These are phyloP conservation scores for Ylistrum balloti DNA, from an alignment of 1,140 invertebrate species.

Conservation along the genomic window DNA sequence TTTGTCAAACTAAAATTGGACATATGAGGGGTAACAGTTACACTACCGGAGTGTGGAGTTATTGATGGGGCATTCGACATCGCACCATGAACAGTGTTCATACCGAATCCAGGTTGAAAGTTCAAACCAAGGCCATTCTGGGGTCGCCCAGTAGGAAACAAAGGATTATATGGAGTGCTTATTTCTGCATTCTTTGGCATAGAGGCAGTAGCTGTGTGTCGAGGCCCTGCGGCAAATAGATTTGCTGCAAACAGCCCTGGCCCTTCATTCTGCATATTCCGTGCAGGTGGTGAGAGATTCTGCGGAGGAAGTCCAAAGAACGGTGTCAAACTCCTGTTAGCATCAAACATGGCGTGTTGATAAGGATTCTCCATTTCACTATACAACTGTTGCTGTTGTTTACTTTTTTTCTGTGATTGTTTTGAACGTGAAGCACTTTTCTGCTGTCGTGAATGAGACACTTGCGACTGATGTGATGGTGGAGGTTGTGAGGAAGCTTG, in stretches of 20 bases:
- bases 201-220: slow-evolving; percentile 71
- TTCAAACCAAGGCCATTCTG: slow-evolving; percentile 82
- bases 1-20: slow-evolving; percentile 82
- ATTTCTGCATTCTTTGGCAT: slow-evolving; percentile 77
- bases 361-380: slow-evolving; percentile 70
- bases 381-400: slow-evolving; percentile 61
- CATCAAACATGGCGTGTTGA: slow-evolving; percentile 77
- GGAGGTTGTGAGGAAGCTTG: slow-evolving; percentile 44
- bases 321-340: slow-evolving; percentile 78
- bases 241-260: slow-evolving; percentile 77
- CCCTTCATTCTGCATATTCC: slow-evolving; percentile 74
- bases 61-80: slow-evolving; percentile 74
- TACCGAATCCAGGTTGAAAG: slow-evolving; percentile 81
- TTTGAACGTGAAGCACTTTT: slow-evolving; percentile 56
- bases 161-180: slow-evolving; percentile 77
- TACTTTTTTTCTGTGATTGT: slow-evolving; percentile 70
- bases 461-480: not conserved
- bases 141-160: slow-evolving; percentile 78
- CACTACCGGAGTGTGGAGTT: slow-evolving; percentile 76
- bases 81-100: slow-evolving; percentile 79
- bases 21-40: slow-evolving; percentile 80
- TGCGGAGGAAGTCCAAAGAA: slow-evolving; percentile 77
- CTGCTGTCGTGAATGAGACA: slow-evolving; percentile 49
- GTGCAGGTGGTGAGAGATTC: slow-evolving; percentile 75
- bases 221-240: slow-evolving; percentile 73